phyloP scores from a whole-genome alignment of 2,113 vertebrate genomes.

The Leucopsar rothschildi region DNA sequence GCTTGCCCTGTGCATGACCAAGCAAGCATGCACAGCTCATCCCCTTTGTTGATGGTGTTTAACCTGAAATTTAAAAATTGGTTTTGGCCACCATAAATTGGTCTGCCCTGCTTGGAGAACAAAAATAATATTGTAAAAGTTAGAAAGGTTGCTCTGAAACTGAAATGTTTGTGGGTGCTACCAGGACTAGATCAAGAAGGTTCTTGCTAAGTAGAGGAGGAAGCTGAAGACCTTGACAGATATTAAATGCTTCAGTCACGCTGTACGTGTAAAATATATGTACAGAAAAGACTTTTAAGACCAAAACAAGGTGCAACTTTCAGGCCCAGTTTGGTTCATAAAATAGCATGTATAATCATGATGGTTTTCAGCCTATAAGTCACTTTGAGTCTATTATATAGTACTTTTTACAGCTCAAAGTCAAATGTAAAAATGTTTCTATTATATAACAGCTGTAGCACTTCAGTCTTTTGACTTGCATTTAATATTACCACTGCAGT shows the following conservation, averaged over 20 bases:
- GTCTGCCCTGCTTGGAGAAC: not conserved
- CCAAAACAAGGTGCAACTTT: not conserved
- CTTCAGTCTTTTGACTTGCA: not conserved
- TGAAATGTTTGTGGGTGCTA: not conserved
- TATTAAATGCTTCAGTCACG: not conserved
- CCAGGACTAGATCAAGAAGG: not conserved
- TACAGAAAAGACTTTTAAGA: not conserved
- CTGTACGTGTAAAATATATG: not conserved
- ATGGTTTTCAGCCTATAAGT: not conserved
- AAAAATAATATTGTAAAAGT: not conserved
- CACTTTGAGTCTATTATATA: not conserved
- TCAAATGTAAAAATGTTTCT: not conserved
- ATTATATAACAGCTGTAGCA: not conserved
- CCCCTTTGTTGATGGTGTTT: not conserved
- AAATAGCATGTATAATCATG: not conserved
- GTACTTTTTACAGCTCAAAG: not conserved
- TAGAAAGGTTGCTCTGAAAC: not conserved
- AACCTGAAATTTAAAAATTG: not conserved
- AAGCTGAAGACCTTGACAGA: not conserved
- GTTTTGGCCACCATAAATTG: too few relatives aligned
- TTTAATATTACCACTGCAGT: not conserved
- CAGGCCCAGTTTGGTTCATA: not conserved
- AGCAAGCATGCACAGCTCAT: not conserved
- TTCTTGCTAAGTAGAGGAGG: not conserved
- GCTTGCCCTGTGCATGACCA: accelerated